Conservation (phyloP, 2,888 invertebrate genomes). For the Empis livida region DNA sequence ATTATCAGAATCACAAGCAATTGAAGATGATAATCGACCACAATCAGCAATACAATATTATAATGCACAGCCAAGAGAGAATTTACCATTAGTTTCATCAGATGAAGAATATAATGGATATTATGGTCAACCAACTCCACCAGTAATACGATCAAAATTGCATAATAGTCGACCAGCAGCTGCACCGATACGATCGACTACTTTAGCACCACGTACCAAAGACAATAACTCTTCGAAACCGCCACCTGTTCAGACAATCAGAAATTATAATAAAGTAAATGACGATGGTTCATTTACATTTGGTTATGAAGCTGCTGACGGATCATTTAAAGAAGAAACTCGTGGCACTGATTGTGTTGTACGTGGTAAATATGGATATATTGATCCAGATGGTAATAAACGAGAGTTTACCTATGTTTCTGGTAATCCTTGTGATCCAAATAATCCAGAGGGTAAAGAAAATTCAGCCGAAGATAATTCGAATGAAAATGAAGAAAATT, state of each 20-base stretch:
- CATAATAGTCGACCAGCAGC: conserved; percentile 16
- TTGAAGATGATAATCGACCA: conserved; percentile 35
- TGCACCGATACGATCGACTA: conserved; percentile 13
- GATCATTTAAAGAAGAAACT: conserved; percentile 77
- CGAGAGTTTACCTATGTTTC: conserved; percentile 77
- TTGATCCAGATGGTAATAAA: conserved; percentile 76
- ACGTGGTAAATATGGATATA: conserved; percentile 74
- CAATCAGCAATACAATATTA: conserved; percentile 31
- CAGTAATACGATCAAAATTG: conserved; percentile 4
- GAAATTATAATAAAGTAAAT: conserved; percentile 67
- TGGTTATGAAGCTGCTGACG: conserved; percentile 66
- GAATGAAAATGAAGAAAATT: conserved; percentile 43
- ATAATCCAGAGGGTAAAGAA: conserved; percentile 59
- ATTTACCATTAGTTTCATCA: conserved; percentile 30
- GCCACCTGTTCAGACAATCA: conserved; percentile 68
- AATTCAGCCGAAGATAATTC: conserved; percentile 39
- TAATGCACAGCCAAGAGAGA: conserved; percentile 30
- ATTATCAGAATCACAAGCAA: conserved; percentile 28
- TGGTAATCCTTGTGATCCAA: conserved; percentile 75
- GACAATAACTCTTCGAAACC: conserved; percentile 43
- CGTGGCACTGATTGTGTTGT: conserved; percentile 76
- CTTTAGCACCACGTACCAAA: conserved; percentile 25
- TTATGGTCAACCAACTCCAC: conserved; percentile 31
- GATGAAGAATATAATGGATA: conserved; percentile 38
- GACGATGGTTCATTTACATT: conserved; percentile 48